These are phyloP conservation scores for Rhincodon typus DNA, from an alignment of 2,797 vertebrate species.

Conservation along the genomic window DNA sequence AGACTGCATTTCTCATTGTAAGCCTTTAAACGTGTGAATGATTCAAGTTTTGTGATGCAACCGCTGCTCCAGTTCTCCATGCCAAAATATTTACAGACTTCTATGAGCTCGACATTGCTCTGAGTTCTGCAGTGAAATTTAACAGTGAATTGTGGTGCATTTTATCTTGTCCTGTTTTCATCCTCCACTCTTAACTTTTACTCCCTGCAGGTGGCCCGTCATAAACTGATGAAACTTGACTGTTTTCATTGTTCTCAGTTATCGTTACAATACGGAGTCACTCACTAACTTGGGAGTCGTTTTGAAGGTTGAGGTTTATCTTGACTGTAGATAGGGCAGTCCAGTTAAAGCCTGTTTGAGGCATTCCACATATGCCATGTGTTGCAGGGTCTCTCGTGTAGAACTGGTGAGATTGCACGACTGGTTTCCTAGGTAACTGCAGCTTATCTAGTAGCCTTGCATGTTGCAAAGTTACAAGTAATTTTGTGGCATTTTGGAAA, in stretches of 20 bases:
- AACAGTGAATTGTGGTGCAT: background rate
- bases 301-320: constrained; percentile 35
- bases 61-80: background rate
- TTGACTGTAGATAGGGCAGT: background rate
- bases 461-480: background rate
- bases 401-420: background rate
- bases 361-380: background rate
- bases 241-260: constrained; percentile 28
- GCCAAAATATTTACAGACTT: background rate
- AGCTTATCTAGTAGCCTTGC: background rate
- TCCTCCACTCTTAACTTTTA: background rate
- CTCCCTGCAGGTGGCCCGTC: background rate
- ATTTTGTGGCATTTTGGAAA: constrained; percentile 18
- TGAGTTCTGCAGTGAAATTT: background rate
- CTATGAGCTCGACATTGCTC: background rate
- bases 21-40: background rate
- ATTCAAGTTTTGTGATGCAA: background rate
- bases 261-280: background rate
- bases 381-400: background rate
- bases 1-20: background rate
- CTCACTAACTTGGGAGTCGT: background rate
- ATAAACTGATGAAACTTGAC: background rate
- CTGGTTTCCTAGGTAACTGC: background rate
- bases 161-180: background rate
- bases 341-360: background rate